Evolutionary conservation across 2,113 vertebrate species (phyloP), one percentile per base, ranked within the genome.

Genomic region (human (Homo sapiens)): DNA sequence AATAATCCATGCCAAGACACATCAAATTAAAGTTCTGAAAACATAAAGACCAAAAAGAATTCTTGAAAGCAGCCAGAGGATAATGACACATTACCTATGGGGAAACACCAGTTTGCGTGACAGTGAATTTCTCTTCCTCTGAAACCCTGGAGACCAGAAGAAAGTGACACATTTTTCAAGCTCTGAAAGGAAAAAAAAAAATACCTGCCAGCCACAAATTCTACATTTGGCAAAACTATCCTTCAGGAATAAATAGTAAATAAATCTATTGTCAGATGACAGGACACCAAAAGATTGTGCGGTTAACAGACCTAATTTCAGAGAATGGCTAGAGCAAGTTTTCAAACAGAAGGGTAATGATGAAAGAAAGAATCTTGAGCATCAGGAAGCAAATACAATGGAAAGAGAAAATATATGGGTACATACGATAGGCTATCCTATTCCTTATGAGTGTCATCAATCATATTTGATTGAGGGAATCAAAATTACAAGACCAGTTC

Each of bases 131-230:
- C 86, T 93, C 55, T n/a, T 84, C 80, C 17, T 66, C 6, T 68
- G 78, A 76, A 57, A 83, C 68, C 17, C 66, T 0, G 2, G 20
- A 75, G 25, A 73, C n/a, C 18, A 86, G 32, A 90, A 90, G 32
- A 43, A 87, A 97, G 75, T 12, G 17, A 72, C 6, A 35, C 12
- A 64, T 50, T 90, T 90, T 93, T 94, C 89, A 97, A 94, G 45
- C 70, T 52, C 57, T 78, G 32, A 89, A 85, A 91, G 64, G 61
- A 96, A 61, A 89, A 1, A 35, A 40, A 23, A 61, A 64, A 30
- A 30, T 2, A 30, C 32, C 27, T 70, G 17, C 35, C 59, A 82
- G 80, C 43, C n/a, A 45, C 76, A 93, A 38, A 90, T 87, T 75
- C 80, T 61, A 0, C 68, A 48, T 48, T 68, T 96, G 91, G 52